A percentile compares a stretch with the other conserved stretches of the same genome.
These are phyloP conservation scores for Mungos mungo DNA, from an alignment of 2,113 vertebrate genomes.

Conservation along the genomic window DNA sequence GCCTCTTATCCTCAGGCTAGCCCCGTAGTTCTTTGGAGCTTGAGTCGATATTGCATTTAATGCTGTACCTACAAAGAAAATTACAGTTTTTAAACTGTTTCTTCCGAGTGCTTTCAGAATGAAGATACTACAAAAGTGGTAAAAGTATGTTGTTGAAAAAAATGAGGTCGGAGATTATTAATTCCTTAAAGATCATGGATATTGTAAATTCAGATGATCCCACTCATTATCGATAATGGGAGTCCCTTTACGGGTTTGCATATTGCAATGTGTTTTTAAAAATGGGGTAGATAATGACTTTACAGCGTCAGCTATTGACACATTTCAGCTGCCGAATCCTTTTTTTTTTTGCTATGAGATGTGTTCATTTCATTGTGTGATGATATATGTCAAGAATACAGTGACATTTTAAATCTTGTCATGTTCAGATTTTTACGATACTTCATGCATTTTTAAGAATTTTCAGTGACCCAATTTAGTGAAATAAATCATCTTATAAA, in stretches of 20 bases:
- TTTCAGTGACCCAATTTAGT: conserved; percentile 43
- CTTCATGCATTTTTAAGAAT: conserved; percentile 40
- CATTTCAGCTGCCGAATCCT: conserved; percentile 69
- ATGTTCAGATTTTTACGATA: conserved; percentile 27
- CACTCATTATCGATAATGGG: conserved; percentile 62
- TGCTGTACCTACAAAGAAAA: conserved; percentile 78
- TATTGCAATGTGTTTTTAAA: conserved; percentile 70
- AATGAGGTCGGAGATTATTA: conserved; percentile 73
- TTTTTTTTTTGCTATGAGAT: conserved; percentile 72
- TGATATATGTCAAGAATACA: conserved; percentile 32
- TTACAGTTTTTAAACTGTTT: conserved; percentile 78
- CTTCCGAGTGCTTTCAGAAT: conserved; percentile 75
- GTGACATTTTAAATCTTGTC: conserved; percentile 22
- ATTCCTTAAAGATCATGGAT: conserved; percentile 76
- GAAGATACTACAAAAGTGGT: conserved; percentile 72
- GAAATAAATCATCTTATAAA: conserved; percentile 29
- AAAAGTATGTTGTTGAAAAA: conserved; percentile 69
- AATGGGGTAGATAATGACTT: conserved; percentile 59
- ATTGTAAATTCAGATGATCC: conserved; percentile 68
- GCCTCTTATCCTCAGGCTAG: conserved; percentile 73
- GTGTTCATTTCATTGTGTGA: conserved; percentile 50
- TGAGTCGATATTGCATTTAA: conserved; percentile 75
- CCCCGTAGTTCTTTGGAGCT: conserved; percentile 59
- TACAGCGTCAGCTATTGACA: conserved; percentile 55
- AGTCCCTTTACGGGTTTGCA: conserved; percentile 65